Conservation (phyloP, 2,113 vertebrate species). For the Bubalus kerabau region DNA sequence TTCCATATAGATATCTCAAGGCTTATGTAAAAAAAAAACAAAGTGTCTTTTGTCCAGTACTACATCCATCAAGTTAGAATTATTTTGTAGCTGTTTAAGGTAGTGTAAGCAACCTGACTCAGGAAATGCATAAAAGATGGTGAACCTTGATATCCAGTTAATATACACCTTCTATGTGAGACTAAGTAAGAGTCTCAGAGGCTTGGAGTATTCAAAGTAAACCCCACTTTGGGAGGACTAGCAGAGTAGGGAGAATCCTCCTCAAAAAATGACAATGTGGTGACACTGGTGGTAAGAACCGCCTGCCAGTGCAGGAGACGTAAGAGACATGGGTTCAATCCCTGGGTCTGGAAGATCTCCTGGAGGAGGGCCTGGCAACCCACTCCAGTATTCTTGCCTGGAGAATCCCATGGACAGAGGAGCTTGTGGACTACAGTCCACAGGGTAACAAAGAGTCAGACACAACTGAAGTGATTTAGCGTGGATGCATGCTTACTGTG, state of each 20-base stretch:
- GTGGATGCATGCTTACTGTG: neutral
- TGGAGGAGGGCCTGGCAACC: neutral
- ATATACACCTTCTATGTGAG: neutral
- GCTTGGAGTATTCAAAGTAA: neutral
- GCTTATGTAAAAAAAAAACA: neutral
- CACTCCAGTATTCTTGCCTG: neutral
- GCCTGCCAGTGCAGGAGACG: neutral
- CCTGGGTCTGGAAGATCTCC: neutral
- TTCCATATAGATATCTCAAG: neutral
- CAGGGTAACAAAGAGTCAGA: neutral
- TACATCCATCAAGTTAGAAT: neutral
- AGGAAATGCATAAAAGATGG: neutral
- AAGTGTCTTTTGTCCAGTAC: neutral
- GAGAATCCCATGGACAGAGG: neutral
- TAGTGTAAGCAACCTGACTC: neutral
- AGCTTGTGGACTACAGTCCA: neutral
- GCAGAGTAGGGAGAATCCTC: neutral
- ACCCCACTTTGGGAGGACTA: neutral
- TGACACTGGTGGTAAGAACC: neutral
- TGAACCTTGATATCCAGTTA: neutral
- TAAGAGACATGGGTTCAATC: neutral
- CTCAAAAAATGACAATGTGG: neutral
- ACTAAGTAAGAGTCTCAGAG: neutral
- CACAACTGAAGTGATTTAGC: neutral
- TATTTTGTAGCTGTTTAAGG: neutral